Conservation (phyloP, 2,113 vertebrate species). For the Pampusana beccarii region DNA sequence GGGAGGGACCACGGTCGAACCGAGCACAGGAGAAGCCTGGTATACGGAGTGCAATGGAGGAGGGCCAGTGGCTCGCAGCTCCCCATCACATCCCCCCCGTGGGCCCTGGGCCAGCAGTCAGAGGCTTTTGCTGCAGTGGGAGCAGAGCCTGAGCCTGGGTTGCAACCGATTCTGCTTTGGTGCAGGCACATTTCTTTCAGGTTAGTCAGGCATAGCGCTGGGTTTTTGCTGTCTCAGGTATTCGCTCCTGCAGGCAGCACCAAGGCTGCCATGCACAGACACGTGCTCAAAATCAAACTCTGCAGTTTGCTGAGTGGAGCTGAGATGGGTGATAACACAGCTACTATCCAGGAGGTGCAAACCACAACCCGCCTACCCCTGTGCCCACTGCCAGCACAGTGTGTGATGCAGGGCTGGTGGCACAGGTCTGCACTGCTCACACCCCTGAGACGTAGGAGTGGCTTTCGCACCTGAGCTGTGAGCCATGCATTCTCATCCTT, state of each 20-base stretch:
- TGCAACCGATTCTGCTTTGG: not conserved
- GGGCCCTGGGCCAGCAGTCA: not conserved
- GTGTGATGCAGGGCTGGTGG: not conserved
- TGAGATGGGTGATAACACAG: fast-evolving
- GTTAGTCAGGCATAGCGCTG: not conserved
- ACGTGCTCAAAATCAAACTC: not conserved
- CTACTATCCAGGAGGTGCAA: fast-evolving
- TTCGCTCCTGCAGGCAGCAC: not conserved
- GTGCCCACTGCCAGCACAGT: fast-evolving
- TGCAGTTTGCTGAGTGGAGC: not conserved
- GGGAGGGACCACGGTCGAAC: not conserved
- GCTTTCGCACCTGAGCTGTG: not conserved
- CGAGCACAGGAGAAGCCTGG: not conserved
- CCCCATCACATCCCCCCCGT: not conserved
- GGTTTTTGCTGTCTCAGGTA: not conserved
- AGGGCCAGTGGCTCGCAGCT: not conserved
- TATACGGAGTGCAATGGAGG: fast-evolving
- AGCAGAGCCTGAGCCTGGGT: not conserved
- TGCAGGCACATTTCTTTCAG: not conserved
- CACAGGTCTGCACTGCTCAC: fast-evolving
- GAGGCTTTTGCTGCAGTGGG: not conserved
- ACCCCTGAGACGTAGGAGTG: fast-evolving
- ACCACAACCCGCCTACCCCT: not conserved
- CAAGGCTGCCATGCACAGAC: fast-evolving
- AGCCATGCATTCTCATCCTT: not conserved